Conservation (phyloP, 2,888 invertebrate genomes). For the Lepidonotus clava region DNA sequence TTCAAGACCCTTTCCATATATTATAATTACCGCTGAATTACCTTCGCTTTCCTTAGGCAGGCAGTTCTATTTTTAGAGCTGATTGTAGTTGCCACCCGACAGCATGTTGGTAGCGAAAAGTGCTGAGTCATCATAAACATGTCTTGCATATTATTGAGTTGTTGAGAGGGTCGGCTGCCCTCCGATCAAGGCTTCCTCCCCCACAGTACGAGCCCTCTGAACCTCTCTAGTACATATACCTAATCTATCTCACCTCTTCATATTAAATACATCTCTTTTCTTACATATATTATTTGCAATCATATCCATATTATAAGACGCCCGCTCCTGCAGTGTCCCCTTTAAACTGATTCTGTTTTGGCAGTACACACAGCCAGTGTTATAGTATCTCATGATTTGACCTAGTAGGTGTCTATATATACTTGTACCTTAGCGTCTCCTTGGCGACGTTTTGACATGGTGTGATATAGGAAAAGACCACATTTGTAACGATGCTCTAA, state of each 20-base stretch:
- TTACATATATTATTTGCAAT: background rate
- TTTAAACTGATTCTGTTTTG: background rate
- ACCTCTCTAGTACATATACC: background rate
- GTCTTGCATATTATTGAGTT: background rate
- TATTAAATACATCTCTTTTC: background rate
- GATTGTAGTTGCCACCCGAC: constrained; percentile 12
- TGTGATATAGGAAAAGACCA: background rate
- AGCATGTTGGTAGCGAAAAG: constrained; percentile 9
- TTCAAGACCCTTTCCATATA: no score
- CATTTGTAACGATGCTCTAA: background rate
- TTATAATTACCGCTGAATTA: constrained; percentile 34
- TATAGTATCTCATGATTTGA: background rate
- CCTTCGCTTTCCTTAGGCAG: constrained; percentile 32
- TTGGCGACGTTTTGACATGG: constrained; percentile 11
- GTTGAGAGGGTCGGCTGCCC: background rate
- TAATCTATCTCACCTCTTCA: background rate
- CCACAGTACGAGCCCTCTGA: background rate
- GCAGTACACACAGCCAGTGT: background rate
- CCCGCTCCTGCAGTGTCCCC: background rate
- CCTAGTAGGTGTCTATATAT: constrained; percentile 15
- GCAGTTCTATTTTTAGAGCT: constrained; percentile 7
- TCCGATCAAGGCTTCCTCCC: background rate
- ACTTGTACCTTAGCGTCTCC: background rate
- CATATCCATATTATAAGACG: background rate
- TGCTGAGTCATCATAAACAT: background rate